Base-by-base conservation (phyloP, 2,888 invertebrate genomes). In the Brenthis hecate region DNA sequence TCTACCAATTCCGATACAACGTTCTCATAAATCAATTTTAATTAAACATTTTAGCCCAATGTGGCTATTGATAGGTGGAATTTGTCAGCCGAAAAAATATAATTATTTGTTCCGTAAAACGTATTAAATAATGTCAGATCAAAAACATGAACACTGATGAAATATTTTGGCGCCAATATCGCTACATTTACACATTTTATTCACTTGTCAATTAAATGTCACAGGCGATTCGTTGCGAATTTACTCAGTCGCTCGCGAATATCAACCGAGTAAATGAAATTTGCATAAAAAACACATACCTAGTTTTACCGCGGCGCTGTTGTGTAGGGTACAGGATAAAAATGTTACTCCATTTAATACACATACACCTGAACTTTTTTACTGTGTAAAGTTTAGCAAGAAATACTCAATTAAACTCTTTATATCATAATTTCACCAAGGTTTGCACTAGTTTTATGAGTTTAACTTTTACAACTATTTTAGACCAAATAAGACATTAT, bases 131-230 rank as follows among this genome's bases (percentile, higher is more conserved):
- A 69, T 61, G 73, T 70, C 73, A 73, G 73, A 74, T 81, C 80
- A 78, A 75, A 75, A 79, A 80, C 80, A 80, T 66, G 65, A 56
- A 56, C 68, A 72, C 60, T 71, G 80, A 77, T 71, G 80, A 77
- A 80, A 78, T 78, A 79, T 81, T 81, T 81, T 83, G 82, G 81
- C 83, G 81, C 78, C 80, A 83, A 84, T 83, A 82, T 81, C 78
- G 78, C 80, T 80, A 81, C 82, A 84, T 87, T 82, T 78, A 78
- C 85, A 85, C 85, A 85, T 89, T 89, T 86, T 87, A 86, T 86
- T 86, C 88, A 85, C 88, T 87, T 89, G 88, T 89, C 91, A 88
- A 89, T 89, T 89, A 87, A 87, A 88, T 87, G 86, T 89, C 89
- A 87, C 87, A 81, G 81, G 80, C 89, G 85, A 89, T 88, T 85